These are phyloP conservation scores for Craterocephalus amniculus DNA, from an alignment of 2,797 vertebrate species.

Conservation along the genomic window DNA sequence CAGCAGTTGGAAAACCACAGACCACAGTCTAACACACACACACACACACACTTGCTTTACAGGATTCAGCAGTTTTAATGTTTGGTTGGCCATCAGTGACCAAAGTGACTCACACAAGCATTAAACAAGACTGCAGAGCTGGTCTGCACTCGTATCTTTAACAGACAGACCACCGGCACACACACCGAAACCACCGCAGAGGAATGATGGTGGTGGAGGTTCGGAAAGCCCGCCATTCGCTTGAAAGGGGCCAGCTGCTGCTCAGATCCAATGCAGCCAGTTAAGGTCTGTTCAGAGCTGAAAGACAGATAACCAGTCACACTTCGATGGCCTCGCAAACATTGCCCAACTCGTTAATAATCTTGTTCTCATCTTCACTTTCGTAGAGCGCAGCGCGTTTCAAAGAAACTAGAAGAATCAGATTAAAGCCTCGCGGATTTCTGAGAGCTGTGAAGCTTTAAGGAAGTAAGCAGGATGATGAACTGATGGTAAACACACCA, in stretches of 20 bases:
- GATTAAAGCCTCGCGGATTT: not conserved
- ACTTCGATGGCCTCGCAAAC: not conserved
- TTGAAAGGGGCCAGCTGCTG: slow-evolving; percentile 42
- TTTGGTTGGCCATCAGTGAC: slow-evolving; percentile 30
- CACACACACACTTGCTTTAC: slow-evolving; percentile 7
- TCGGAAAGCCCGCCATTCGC: slow-evolving; percentile 46
- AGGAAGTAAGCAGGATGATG: slow-evolving; percentile 15
- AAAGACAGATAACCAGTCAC: slow-evolving; percentile 2
- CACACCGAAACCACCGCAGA: slow-evolving; percentile 8
- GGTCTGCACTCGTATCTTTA: slow-evolving; percentile 10
- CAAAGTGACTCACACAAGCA: slow-evolving; percentile 40
- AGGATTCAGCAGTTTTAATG: slow-evolving; percentile 10
- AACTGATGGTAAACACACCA: not conserved
- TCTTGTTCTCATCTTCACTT: not conserved
- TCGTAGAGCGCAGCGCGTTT: not conserved
- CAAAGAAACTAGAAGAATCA: slow-evolving; percentile 4
- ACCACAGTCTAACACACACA: slow-evolving; percentile 25
- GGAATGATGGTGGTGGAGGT: slow-evolving; percentile 44
- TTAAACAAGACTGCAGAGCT: slow-evolving; percentile 27
- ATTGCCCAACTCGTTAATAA: not conserved
- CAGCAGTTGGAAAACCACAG: slow-evolving; percentile 47
- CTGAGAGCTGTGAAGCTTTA: slow-evolving; percentile 2
- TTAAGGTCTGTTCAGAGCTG: not conserved
- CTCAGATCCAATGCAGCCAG: not conserved
- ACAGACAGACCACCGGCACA: slow-evolving; percentile 49